A percentile compares a stretch with the other conserved stretches of the same genome.
Conservation (phyloP, 2,797 vertebrate species). For the Dermochelys coriacea region DNA sequence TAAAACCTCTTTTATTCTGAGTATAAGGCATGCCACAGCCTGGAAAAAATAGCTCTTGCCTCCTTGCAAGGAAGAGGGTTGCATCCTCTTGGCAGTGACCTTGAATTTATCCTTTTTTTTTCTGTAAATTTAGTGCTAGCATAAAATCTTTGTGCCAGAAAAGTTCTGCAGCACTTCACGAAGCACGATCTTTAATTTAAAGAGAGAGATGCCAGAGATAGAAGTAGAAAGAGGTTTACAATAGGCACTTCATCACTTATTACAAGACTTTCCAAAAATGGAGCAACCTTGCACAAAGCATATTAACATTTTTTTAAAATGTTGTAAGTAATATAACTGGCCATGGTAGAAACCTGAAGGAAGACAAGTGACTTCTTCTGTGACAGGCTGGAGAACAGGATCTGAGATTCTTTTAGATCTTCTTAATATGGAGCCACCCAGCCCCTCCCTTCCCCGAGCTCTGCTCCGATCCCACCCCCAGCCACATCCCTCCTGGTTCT, state of each 20-base stretch:
- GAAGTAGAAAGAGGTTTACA: not conserved
- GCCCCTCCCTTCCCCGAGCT: too few relatives aligned
- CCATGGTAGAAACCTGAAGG: conserved; percentile 53
- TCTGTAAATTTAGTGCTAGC: conserved; percentile 21
- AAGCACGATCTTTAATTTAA: conserved; percentile 15
- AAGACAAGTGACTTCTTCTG: conserved; percentile 54
- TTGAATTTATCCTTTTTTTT: conserved; percentile 18
- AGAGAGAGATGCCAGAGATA: conserved; percentile 6
- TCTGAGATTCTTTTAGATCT: conserved; percentile 36
- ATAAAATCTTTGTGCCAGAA: not conserved
- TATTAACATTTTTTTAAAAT: not conserved
- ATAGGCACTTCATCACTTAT: not conserved
- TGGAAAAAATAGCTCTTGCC: conserved; percentile 58
- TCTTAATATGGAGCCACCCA: conserved; percentile 49
- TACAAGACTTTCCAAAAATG: conserved; percentile 48
- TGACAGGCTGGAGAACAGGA: conserved; percentile 17
- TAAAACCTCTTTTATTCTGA: conserved; percentile 33
- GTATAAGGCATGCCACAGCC: conserved; percentile 32
- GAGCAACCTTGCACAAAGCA: conserved; percentile 50
- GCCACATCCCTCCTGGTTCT: too few relatives aligned
- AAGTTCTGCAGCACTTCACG: not conserved
- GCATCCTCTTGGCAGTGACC: conserved; percentile 44
- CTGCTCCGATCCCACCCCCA: too few relatives aligned
- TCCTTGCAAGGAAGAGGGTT: not conserved
- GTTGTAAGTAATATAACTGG: conserved; percentile 29